A percentile compares a stretch with the other conserved stretches of the same genome.
phyloP scores from a whole-genome alignment of 2,888 invertebrate genomes.

The Operophtera brumata region DNA sequence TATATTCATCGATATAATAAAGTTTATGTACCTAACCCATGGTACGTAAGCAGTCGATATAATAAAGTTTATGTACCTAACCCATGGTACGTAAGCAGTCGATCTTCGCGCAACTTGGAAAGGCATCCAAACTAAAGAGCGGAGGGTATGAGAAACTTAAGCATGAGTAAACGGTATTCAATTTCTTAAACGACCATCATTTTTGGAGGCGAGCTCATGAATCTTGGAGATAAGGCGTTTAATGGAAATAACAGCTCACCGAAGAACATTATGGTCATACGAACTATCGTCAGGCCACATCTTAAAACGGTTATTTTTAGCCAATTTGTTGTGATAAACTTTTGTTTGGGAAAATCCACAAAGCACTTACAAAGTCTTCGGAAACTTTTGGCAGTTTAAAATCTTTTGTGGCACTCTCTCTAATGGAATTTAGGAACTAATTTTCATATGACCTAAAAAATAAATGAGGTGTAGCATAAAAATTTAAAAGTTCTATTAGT shows the following conservation, averaged over 20 bases:
- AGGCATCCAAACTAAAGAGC: slow-evolving; percentile 41
- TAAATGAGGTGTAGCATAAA: neutral
- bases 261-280: slow-evolving; percentile 61
- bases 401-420: neutral
- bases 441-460: neutral
- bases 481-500: no score
- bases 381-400: slow-evolving; percentile 3
- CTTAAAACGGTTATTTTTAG: slow-evolving; percentile 52
- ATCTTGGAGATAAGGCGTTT: slow-evolving; percentile 72
- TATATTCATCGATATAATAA: no score
- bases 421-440: slow-evolving; percentile 5
- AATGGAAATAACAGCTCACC: slow-evolving; percentile 67
- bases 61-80: slow-evolving; percentile 16
- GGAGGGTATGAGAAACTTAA: slow-evolving; percentile 50
- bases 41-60: slow-evolving; percentile 14
- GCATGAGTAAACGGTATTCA: slow-evolving; percentile 66
- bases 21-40: slow-evolving; percentile 15
- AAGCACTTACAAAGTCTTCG: slow-evolving; percentile 21
- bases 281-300: slow-evolving; percentile 58
- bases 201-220: slow-evolving; percentile 64
- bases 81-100: slow-evolving; percentile 18
- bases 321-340: slow-evolving; percentile 45
- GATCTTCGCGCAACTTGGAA: slow-evolving; percentile 19
- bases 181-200: slow-evolving; percentile 72
- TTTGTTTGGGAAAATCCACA: slow-evolving; percentile 9